These are phyloP conservation scores for Petrophora chlorosata DNA, from an alignment of 2,888 invertebrate species.

Conservation along the genomic window DNA sequence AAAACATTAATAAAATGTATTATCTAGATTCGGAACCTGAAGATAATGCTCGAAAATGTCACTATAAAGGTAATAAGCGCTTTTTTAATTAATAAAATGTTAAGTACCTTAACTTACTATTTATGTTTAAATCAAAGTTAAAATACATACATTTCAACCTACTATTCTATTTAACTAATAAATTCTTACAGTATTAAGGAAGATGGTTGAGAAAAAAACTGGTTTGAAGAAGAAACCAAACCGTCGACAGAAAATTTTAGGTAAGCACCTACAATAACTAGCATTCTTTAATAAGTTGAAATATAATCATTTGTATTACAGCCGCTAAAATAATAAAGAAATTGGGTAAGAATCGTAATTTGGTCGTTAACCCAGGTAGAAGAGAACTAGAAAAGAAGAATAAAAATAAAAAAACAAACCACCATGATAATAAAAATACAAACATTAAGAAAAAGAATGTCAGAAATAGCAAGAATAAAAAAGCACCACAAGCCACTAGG, in stretches of 20 bases:
- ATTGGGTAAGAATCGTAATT: constrained; percentile 18
- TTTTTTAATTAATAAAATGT: no score
- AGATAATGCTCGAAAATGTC: constrained; percentile 26
- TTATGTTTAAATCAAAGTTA: neutral
- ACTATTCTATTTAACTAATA: neutral
- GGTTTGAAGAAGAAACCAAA: constrained; percentile 3
- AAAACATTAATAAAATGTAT: no score
- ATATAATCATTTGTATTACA: constrained; percentile 5
- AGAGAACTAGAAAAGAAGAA: constrained; percentile 4
- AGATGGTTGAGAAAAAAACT: constrained; percentile 9
- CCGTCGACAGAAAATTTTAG: constrained; percentile 13
- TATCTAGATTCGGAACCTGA: no score
- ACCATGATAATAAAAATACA: neutral
- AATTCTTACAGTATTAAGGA: constrained; percentile 31
- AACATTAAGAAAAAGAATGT: neutral
- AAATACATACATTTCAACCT: neutral
- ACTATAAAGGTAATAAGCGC: constrained; percentile 38
- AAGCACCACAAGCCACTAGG: neutral
- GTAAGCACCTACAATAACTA: neutral
- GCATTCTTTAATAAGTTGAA: neutral
- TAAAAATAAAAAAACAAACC: constrained; percentile 9
- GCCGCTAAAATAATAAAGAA: constrained; percentile 11
- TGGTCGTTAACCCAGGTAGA: constrained; percentile 21
- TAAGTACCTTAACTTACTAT: no score
- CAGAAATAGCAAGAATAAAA: neutral